Percentiles rank a stretch among this genome's conserved stretches.
Conservation (phyloP, 2,113 vertebrate genomes). For the Trogon surrucura region DNA sequence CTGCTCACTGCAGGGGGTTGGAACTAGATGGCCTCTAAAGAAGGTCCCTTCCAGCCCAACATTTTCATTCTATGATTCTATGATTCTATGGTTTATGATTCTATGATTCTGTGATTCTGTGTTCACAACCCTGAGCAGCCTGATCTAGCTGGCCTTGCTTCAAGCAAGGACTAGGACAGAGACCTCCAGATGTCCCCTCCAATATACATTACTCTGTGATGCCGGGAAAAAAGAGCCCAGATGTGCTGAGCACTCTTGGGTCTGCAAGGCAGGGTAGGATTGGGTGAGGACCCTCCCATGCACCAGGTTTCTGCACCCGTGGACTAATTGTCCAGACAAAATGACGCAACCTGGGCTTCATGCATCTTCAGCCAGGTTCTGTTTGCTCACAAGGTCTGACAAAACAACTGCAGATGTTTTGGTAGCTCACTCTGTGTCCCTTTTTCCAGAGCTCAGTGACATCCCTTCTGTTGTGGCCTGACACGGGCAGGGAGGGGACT, state of each 20-base stretch:
- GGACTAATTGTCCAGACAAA: not conserved
- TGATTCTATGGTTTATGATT: no score
- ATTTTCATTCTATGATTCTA: no score
- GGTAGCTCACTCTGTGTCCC: not conserved
- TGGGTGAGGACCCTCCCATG: not conserved
- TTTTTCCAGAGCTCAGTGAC: constrained; percentile 42
- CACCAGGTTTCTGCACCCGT: not conserved
- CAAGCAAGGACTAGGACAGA: not conserved
- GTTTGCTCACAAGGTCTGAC: not conserved
- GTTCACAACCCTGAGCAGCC: not conserved
- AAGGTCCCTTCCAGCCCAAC: no score
- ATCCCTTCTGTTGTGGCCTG: not conserved
- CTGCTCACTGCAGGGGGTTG: no score
- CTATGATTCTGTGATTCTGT: no score
- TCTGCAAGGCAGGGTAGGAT: not conserved
- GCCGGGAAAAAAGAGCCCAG: not conserved
- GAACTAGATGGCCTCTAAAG: no score
- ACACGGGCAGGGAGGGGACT: not conserved
- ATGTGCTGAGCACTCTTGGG: not conserved
- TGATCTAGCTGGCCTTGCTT: not conserved
- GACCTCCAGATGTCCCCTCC: not conserved
- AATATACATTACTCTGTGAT: not conserved
- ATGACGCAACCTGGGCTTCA: not conserved
- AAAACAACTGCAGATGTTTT: not conserved
- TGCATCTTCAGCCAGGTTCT: not conserved